A percentile compares a stretch with the other conserved stretches of the same genome.
Conservation (phyloP, 2,888 invertebrate genomes). For the Gortyna flavago region DNA sequence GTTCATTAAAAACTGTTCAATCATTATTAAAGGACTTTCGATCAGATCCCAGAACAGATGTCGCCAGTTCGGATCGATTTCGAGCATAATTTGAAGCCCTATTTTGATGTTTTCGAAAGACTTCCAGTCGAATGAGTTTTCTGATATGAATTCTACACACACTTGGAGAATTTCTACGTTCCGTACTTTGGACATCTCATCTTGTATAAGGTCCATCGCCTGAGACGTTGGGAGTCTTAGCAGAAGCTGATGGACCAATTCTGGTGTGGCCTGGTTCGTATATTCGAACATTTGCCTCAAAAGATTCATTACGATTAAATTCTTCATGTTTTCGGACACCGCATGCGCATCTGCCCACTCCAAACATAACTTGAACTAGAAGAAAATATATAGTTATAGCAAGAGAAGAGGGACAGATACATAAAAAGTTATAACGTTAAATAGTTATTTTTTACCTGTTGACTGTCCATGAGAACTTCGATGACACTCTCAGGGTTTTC, state of each 20-base stretch:
- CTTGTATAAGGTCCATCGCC: slow-evolving; percentile 91
- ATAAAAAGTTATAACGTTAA: neutral
- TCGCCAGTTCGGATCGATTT: slow-evolving; percentile 90
- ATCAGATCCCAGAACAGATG: slow-evolving; percentile 91
- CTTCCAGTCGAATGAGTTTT: slow-evolving; percentile 86
- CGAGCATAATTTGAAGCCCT: slow-evolving; percentile 92
- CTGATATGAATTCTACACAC: slow-evolving; percentile 91
- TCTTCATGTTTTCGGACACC: slow-evolving; percentile 89
- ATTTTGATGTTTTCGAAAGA: slow-evolving; percentile 91
- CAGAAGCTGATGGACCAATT: slow-evolving; percentile 89
- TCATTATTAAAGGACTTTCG: slow-evolving; percentile 93
- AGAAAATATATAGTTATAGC: slow-evolving; percentile 46
- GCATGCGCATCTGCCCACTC: slow-evolving; percentile 93
- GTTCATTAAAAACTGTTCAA: slow-evolving; percentile 97
- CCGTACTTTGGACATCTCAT: slow-evolving; percentile 91
- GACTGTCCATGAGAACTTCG: slow-evolving; percentile 89
- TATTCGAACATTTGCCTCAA: slow-evolving; percentile 90
- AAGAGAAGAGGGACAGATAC: neutral
- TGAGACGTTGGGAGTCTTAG: slow-evolving; percentile 90
- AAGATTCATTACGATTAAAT: slow-evolving; percentile 88
- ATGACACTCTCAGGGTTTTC: slow-evolving; percentile 89
- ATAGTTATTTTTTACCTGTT: slow-evolving; percentile 79
- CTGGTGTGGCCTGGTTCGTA: slow-evolving; percentile 84
- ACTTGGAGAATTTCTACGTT: slow-evolving; percentile 92
- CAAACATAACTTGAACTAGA: slow-evolving; percentile 91